phyloP scores from a whole-genome alignment of 2,888 invertebrate genomes.

The Folsomia manolachei region DNA sequence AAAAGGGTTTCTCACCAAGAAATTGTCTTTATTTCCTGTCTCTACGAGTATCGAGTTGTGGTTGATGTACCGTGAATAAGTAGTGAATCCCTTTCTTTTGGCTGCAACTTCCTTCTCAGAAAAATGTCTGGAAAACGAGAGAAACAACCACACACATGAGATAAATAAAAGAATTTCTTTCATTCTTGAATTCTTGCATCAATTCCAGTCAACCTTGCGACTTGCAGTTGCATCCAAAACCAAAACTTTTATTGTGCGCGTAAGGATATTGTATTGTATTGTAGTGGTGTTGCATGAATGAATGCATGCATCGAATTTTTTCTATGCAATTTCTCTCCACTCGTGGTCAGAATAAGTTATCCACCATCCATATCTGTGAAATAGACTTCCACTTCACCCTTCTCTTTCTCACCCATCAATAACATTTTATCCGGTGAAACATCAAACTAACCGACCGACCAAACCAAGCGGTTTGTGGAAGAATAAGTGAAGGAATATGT shows the following conservation, averaged over 20 bases:
- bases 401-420: no score
- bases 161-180: no score
- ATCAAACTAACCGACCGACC: not conserved
- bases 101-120: not conserved
- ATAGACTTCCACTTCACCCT: no score
- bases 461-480: not conserved
- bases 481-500: no score
- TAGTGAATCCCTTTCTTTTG: not conserved
- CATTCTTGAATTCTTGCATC: not conserved
- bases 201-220: not conserved
- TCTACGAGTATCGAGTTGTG: not conserved
- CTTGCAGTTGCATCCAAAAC: no score
- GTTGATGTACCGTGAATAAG: not conserved
- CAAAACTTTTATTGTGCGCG: not conserved
- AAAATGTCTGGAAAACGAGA: not conserved
- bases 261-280: not conserved
- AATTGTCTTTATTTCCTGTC: constrained; percentile 12
- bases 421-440: not conserved
- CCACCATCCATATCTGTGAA: not conserved
- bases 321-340: not conserved
- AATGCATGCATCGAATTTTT: not conserved
- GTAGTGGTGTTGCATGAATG: not conserved
- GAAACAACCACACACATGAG: not conserved
- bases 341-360: not conserved
- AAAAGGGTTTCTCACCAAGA: constrained; percentile 15